These are phyloP conservation scores for Flexamia atlantica DNA, from an alignment of 2,888 invertebrate species.

Conservation along the genomic window DNA sequence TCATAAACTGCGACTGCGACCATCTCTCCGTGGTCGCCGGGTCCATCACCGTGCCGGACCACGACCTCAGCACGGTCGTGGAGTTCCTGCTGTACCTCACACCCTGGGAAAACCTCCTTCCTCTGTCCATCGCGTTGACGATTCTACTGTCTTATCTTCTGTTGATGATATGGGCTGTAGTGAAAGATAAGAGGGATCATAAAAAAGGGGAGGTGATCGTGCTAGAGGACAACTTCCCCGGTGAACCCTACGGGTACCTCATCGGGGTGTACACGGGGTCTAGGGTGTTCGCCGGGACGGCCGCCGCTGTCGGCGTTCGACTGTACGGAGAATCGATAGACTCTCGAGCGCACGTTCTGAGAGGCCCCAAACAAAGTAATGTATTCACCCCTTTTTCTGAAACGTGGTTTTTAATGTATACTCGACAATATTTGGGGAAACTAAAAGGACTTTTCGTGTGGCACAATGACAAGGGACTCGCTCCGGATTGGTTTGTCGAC, in stretches of 20 bases:
- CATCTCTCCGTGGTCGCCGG: no score
- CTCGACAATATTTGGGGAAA: background rate
- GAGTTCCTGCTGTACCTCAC: background rate
- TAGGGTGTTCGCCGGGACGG: background rate
- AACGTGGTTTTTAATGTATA: background rate
- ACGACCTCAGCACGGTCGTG: background rate
- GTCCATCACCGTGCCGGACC: background rate
- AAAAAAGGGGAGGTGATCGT: background rate
- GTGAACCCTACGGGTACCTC: slow-evolving; percentile 4
- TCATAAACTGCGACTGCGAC: background rate
- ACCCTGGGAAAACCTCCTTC: background rate
- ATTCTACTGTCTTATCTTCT: background rate
- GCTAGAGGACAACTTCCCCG: slow-evolving; percentile 30
- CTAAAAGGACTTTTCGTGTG: background rate
- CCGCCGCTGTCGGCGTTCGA: background rate
- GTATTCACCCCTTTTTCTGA: background rate
- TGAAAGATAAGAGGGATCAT: background rate
- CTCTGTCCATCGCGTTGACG: background rate
- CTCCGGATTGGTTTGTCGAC: background rate
- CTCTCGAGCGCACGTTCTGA: background rate
- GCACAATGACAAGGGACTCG: background rate
- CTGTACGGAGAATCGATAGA: background rate
- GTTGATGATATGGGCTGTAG: background rate
- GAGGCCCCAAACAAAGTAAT: background rate
- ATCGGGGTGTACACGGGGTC: background rate